Base-by-base conservation (phyloP, 2,113 vertebrate genomes). In the Odontesthes bonariensis region DNA sequence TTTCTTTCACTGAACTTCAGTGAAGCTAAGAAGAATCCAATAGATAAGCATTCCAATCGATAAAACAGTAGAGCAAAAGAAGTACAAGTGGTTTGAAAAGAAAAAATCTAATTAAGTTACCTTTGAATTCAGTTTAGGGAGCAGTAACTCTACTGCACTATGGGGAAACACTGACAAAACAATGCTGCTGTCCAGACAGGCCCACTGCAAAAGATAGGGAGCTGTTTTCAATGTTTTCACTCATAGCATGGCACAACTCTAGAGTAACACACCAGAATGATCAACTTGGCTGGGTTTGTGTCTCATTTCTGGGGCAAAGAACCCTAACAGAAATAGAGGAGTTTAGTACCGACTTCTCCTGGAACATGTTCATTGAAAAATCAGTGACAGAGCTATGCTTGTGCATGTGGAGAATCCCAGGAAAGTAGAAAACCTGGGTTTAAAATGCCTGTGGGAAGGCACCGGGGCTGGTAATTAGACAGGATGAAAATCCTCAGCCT, bases 381-480 rank as follows among this genome's bases (percentile, higher is more conserved):
- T 69, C 73, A 52, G 74, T 68, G 57, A 79, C 56, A 66, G 71
- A 42, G 51, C 64, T 61, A 73, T 69, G 23, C 64, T 63, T 57
- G 55, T 85, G 72, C 72, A 70, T 84, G 76, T 27, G 68, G 73
- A 79, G 78, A 87, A 83, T 88, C 87, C 71, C 57, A 75, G 59
- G 79, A 88, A 88, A 88, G 83, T 90, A 81, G 65, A 88, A 88
- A 87, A 86, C 42, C 27, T 27, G 27, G 58, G 78, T 87, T 91
- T 89, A 87, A 40, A 27, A 81, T 85, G 80, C 87, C 83, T 80
- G 73, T 87, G 82, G 86, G 86, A 91, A 82, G 84, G 86, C 73
- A 85, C 84, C 73, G 83, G 85, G 81, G 86, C 86, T 89, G 87
- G 90, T 91, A 89, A 93, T 93, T 92, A 92, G 84, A 86, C 83